Conservation (phyloP, 2,888 invertebrate species). For the Pollenia labialis region DNA sequence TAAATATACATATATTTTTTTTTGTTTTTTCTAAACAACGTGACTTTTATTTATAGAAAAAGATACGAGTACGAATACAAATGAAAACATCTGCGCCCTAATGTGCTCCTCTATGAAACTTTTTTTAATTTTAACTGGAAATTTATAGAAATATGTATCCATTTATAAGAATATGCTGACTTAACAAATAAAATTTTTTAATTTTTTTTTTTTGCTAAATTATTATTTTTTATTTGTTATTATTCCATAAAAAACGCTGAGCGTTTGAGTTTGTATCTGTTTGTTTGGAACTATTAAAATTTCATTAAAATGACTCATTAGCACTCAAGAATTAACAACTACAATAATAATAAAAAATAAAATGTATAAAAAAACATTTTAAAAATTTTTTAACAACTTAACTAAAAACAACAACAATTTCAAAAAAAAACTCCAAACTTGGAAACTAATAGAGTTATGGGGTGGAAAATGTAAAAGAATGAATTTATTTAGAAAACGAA, state of each 20-base stretch:
- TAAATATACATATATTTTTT: background rate
- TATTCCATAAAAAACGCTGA: slow-evolving; percentile 47
- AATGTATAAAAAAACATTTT: background rate
- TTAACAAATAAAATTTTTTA: slow-evolving; percentile 22
- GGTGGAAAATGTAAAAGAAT: background rate
- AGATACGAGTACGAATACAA: slow-evolving; percentile 11
- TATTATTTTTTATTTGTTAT: slow-evolving; percentile 25
- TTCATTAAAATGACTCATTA: slow-evolving; percentile 64
- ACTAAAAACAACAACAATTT: background rate
- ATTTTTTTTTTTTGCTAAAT: slow-evolving; percentile 33
- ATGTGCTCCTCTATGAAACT: background rate
- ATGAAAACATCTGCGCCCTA: background rate
- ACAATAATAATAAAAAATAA: slow-evolving; percentile 16
- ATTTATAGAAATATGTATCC: background rate
- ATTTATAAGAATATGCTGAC: slow-evolving; percentile 30
- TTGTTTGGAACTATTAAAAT: slow-evolving; percentile 46
- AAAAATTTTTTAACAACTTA: background rate
- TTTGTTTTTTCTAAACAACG: slow-evolving; percentile 1
- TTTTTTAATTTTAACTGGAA: slow-evolving; percentile 1
- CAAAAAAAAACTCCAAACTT: slow-evolving; percentile 22
- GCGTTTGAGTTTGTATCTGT: slow-evolving; percentile 25
- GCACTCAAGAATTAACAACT: slow-evolving; percentile 18
- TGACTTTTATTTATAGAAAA: slow-evolving; percentile 31
- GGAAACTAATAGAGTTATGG: background rate
- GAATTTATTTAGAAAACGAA: background rate